These are phyloP conservation scores for Urechis unicinctus DNA, from an alignment of 2,888 invertebrate species.

Conservation along the genomic window DNA sequence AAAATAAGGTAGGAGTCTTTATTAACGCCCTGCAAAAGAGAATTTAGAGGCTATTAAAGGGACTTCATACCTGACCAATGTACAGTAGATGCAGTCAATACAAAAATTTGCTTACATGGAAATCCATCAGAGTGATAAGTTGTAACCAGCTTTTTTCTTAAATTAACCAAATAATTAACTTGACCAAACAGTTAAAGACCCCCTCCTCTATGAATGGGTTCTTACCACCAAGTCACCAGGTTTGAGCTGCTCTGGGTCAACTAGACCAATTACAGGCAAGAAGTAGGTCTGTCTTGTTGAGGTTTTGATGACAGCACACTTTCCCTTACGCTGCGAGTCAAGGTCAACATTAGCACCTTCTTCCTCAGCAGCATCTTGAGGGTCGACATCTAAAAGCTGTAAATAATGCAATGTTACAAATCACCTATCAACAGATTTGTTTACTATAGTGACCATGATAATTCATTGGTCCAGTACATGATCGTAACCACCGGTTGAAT, in stretches of 20 bases:
- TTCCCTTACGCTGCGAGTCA: constrained; percentile 96
- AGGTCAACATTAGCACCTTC: constrained; percentile 96
- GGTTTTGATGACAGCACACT: constrained; percentile 99
- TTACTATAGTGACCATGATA: constrained; percentile 1
- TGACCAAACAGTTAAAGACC: too few relatives aligned
- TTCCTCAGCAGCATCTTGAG: constrained; percentile 87
- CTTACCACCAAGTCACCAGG: constrained; percentile 73
- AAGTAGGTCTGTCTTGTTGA: constrained; percentile 96
- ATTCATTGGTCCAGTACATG: too few relatives aligned
- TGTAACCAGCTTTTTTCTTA: too few relatives aligned
- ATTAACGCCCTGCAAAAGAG: constrained; percentile 53
- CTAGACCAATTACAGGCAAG: constrained; percentile 94
- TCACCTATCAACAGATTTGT: background rate
- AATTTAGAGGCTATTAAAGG: background rate
- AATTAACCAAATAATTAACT: too few relatives aligned
- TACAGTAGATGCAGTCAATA: too few relatives aligned
- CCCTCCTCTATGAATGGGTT: too few relatives aligned
- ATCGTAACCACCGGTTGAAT: too few relatives aligned
- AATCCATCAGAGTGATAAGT: too few relatives aligned
- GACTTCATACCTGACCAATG: too few relatives aligned
- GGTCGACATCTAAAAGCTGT: constrained; percentile 88
- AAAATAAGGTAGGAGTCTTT: constrained; percentile 93
- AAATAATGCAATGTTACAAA: constrained; percentile 11
- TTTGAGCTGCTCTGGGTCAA: constrained; percentile 94
- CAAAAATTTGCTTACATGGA: too few relatives aligned